phyloP scores from a whole-genome alignment of 2,888 invertebrate species.

The Cremastinae sp. region DNA sequence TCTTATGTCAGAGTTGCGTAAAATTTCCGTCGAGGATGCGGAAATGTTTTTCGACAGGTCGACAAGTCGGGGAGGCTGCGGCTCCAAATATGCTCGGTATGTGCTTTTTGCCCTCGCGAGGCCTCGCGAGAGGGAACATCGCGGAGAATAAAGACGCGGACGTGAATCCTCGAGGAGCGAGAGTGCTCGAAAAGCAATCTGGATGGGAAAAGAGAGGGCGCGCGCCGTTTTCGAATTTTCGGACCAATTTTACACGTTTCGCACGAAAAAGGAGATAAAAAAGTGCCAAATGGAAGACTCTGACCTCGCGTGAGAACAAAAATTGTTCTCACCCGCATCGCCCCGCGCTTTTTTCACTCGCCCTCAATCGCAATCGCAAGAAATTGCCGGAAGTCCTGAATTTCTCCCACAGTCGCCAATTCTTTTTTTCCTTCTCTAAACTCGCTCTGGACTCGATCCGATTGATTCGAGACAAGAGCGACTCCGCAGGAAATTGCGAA shows the following conservation, averaged over 20 bases:
- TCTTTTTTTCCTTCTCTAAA: not conserved
- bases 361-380: slow-evolving; percentile 43
- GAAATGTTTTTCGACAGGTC: slow-evolving; percentile 55
- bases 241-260: slow-evolving; percentile 44
- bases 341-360: slow-evolving; percentile 40
- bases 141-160: slow-evolving; percentile 21
- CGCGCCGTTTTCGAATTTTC: not conserved
- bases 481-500: not conserved
- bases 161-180: slow-evolving; percentile 17
- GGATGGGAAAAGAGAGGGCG: slow-evolving; percentile 32
- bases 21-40: slow-evolving; percentile 11
- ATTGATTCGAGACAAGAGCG: not conserved
- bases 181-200: slow-evolving; percentile 45
- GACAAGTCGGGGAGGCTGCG: not conserved
- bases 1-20: slow-evolving; percentile 35
- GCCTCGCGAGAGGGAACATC: slow-evolving; percentile 2
- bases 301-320: slow-evolving; percentile 50
- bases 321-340: slow-evolving; percentile 37
- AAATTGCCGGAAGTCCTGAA: slow-evolving; percentile 26
- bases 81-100: slow-evolving; percentile 17
- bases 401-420: not conserved
- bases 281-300: slow-evolving; percentile 1
- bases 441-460: slow-evolving; percentile 3
- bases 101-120: slow-evolving; percentile 23
- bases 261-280: slow-evolving; percentile 12